A percentile compares a stretch with the other conserved stretches of the same genome.
Evolutionary conservation across 37 sponge, comb jelly and placozoan genomes (phyloP).

Genomic region (Oopsacas minuta): DNA sequence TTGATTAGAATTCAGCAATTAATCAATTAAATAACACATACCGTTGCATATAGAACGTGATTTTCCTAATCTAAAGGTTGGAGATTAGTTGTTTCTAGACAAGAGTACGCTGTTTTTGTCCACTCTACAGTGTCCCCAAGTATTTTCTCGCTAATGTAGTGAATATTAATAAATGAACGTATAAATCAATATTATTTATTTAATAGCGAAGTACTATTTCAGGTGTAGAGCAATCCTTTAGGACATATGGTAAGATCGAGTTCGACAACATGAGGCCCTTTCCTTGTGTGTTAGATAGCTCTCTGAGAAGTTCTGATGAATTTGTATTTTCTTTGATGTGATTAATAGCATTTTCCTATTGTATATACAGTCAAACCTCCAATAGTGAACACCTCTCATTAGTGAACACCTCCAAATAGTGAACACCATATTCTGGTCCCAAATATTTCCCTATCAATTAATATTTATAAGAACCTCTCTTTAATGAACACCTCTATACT

Average conservation of each 20-base stretch:
- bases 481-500: too few relatives aligned
- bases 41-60: slow-evolving; percentile 19
- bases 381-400: too few relatives aligned
- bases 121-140: slow-evolving; percentile 6
- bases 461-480: too few relatives aligned
- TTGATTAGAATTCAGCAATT: too few relatives aligned
- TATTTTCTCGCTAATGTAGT: not conserved
- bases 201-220: not conserved
- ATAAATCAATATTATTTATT: not conserved
- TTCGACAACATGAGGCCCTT: not conserved
- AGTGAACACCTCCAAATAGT: too few relatives aligned
- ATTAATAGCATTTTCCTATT: not conserved
- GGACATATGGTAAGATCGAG: not conserved
- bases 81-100: not conserved
- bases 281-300: not conserved
- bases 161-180: not conserved
- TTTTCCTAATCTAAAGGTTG: not conserved
- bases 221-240: not conserved
- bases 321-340: not conserved
- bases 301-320: not conserved
- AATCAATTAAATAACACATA: not conserved
- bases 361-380: not conserved
- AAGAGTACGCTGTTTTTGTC: slow-evolving; percentile 9
- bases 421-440: too few relatives aligned
- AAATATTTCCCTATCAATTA: too few relatives aligned